Evolutionary conservation across 1,140 invertebrate species (phyloP), one percentile per base, ranked within the genome.

Genomic region (Panonychus citri): DNA sequence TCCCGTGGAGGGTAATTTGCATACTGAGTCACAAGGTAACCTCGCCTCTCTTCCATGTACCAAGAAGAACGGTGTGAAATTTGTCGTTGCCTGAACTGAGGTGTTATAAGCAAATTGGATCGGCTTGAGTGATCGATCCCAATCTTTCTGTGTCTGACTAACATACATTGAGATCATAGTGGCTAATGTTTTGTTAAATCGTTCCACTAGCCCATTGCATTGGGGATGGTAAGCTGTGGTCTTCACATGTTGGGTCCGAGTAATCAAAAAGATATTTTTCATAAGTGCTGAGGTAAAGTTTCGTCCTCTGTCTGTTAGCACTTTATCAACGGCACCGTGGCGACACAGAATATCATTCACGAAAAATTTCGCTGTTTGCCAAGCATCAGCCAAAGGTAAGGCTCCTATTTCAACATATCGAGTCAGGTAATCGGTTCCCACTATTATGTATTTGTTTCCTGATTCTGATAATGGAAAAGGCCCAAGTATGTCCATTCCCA

Each of bases 331-430:
- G 39, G 49, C 28, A 3, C 71, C 70, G 58, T 66, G 71, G 7
- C 66, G 57, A 3, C 46, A 34, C 19, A 71, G 64, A 66, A 68
- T 71, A 1, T 53, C 30, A 2, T 57, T 8, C 15, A 61, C 59
- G 10, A 73, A 60, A 10, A 64, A 62, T 28, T 57, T 24, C 5
- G 62, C 39, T 1, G 48, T 30, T 1, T 25, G 2, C 1, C 5
- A 1, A 24, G 53, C 26, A 1, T 3, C n/a, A 5, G 7, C 60
- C 49, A 63, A 46, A 19, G 51, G 51, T 3, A 62, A 10, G 2
- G 64, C 55, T 57, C 43, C 59, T 3, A 57, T 57, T 54, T 64
- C 60, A 12, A 37, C 40, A 52, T 52, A 67, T 57, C 64, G 63
- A 17, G 63, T 64, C 24, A 63, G 63, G 27, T 63, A 66, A 50